phyloP scores from a whole-genome alignment of 1,140 invertebrate species.

The Schlechtendalia chinensis region DNA sequence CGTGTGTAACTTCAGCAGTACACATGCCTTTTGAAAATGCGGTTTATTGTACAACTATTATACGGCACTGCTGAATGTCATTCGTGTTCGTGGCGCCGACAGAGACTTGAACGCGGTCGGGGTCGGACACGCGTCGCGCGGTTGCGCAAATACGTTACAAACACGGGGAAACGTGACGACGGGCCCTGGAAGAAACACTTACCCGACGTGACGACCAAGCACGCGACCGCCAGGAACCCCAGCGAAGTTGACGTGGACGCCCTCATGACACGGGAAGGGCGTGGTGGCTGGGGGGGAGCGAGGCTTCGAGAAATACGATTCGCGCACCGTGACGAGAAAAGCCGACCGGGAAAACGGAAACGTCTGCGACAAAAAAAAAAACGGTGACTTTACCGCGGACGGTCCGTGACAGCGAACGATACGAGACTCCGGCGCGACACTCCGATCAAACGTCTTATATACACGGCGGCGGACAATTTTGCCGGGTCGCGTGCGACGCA shows the following conservation, averaged over 20 bases:
- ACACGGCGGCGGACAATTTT: conserved; percentile 35
- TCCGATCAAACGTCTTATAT: conserved; percentile 38
- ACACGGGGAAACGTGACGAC: no score
- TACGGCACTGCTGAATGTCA: conserved; percentile 45
- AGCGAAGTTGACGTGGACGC: conserved; percentile 2
- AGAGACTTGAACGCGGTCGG: background rate
- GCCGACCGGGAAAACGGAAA: background rate
- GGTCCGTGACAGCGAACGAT: no score
- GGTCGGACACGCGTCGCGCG: background rate
- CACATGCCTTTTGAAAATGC: conserved; percentile 42
- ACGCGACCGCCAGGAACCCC: conserved; percentile 20
- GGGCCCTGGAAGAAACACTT: no score
- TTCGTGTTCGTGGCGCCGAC: background rate
- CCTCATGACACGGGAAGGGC: conserved; percentile 37
- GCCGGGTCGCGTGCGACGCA: conserved; percentile 11
- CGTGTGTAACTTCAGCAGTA: conserved; percentile 43
- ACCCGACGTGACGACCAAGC: conserved; percentile 14
- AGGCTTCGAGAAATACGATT: background rate
- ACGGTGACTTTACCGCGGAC: no score
- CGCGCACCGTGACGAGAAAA: background rate
- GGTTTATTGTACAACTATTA: conserved; percentile 7
- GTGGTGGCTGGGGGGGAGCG: background rate
- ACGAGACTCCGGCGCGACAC: conserved; percentile 29
- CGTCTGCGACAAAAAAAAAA: background rate
- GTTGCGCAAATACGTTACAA: no score